Percentiles rank a stretch among this genome's conserved stretches.
Evolutionary conservation across 2,888 invertebrate species (phyloP).

Genomic region (Antheraea assamensis): DNA sequence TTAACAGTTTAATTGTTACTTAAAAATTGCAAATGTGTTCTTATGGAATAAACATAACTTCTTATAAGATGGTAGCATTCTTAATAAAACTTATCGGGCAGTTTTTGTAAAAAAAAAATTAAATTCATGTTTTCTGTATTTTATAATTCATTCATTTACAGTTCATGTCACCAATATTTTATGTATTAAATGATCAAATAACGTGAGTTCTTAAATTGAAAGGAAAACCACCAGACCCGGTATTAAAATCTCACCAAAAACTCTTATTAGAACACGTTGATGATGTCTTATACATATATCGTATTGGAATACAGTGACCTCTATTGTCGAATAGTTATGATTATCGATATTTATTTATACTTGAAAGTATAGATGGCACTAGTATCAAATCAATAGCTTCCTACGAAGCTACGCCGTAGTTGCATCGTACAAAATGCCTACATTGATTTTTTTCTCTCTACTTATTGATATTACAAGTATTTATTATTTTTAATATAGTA

Average conservation of each 20-base stretch:
- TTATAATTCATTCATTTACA: no score
- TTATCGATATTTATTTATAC: constrained; percentile 24
- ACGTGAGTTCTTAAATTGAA: no score
- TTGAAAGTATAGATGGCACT: constrained; percentile 44
- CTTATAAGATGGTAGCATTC: no score
- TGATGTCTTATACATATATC: constrained; percentile 21
- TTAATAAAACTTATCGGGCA: no score
- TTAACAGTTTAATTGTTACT: not conserved
- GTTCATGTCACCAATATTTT: no score
- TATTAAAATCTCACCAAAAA: not conserved
- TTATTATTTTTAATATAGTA: not conserved
- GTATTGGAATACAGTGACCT: constrained; percentile 46
- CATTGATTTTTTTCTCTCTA: not conserved
- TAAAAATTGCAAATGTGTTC: not conserved
- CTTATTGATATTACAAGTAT: not conserved
- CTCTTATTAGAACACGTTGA: not conserved
- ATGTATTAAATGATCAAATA: no score
- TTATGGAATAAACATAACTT: no score
- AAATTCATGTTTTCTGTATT: no score
- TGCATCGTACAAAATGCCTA: not conserved
- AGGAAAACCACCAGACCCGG: no score
- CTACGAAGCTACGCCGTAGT: constrained; percentile 33
- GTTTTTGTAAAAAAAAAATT: no score
- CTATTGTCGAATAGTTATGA: constrained; percentile 49
- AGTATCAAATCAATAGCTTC: not conserved